A percentile compares a stretch with the other conserved stretches of the same genome.
Evolutionary conservation across 92 coral and sea anemone species (phyloP).

Genomic region (Chrysogorgia sp.): DNA sequence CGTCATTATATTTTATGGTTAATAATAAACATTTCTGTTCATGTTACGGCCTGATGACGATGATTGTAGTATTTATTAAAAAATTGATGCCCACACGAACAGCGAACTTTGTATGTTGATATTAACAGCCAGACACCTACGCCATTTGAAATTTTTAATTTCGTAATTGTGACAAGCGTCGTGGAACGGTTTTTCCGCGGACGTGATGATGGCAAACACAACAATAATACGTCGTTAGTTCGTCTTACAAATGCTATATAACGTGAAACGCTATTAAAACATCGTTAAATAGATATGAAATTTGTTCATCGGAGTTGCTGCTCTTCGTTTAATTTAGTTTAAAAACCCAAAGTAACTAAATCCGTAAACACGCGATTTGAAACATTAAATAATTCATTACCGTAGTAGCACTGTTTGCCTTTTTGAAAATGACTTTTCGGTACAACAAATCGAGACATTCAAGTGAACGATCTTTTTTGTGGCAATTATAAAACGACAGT

Average conservation of each 20-base stretch:
- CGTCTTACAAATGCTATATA: constrained; percentile 11
- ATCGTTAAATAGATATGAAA: constrained; percentile 37
- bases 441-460: too few relatives aligned
- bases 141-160: not conserved
- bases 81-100: not conserved
- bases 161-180: not conserved
- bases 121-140: not conserved
- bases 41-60: too few relatives aligned
- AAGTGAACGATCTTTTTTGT: not conserved
- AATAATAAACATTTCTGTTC: too few relatives aligned
- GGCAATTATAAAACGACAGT: not conserved
- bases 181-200: not conserved
- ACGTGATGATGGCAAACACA: not conserved
- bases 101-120: not conserved
- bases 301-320: constrained; percentile 13
- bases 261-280: constrained; percentile 27
- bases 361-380: not conserved
- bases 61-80: not conserved
- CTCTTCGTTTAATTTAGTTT: constrained; percentile 11
- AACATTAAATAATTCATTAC: not conserved
- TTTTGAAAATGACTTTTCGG: too few relatives aligned
- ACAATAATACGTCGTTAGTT: not conserved
- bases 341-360: not conserved
- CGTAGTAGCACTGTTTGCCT: too few relatives aligned
- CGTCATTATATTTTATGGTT: too few relatives aligned